Evolutionary conservation across 2,113 vertebrate species (phyloP).

Genomic region (Ciconia maguari): DNA sequence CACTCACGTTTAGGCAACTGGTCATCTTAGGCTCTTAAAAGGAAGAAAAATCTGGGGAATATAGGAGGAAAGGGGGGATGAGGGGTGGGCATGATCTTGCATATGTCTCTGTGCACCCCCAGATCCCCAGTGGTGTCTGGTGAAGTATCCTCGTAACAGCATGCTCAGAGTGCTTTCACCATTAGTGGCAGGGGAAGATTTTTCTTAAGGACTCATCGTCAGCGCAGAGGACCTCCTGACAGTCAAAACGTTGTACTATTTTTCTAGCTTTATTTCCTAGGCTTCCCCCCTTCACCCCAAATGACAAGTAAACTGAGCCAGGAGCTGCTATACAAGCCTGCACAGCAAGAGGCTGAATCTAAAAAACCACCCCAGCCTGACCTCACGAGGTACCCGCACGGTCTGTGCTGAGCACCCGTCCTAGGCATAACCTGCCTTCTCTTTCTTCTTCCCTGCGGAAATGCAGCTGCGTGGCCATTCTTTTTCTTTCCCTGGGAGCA

Average conservation of each 20-base stretch:
- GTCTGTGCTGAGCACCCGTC: neutral
- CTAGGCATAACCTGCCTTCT: neutral
- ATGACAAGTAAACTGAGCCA: neutral
- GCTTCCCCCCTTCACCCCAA: neutral
- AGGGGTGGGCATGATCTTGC: neutral
- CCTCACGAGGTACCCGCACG: fast-evolving
- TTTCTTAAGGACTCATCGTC: neutral
- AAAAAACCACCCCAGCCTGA: neutral
- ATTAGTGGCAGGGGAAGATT: neutral
- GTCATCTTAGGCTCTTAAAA: neutral
- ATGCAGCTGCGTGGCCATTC: neutral
- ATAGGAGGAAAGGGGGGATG: neutral
- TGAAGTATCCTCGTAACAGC: neutral
- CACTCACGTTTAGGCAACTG: neutral
- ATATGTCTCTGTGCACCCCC: neutral
- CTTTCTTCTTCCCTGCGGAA: neutral
- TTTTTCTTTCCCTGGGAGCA: neutral
- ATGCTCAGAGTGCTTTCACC: neutral
- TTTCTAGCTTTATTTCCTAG: neutral
- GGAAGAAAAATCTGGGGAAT: neutral
- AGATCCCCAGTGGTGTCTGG: neutral
- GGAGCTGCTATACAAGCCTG: neutral
- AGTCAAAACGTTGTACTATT: neutral
- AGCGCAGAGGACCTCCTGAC: neutral
- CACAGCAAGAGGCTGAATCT: neutral